These are phyloP conservation scores for Urocitellus parryii DNA, from an alignment of 2,113 vertebrate genomes.

Conservation along the genomic window DNA sequence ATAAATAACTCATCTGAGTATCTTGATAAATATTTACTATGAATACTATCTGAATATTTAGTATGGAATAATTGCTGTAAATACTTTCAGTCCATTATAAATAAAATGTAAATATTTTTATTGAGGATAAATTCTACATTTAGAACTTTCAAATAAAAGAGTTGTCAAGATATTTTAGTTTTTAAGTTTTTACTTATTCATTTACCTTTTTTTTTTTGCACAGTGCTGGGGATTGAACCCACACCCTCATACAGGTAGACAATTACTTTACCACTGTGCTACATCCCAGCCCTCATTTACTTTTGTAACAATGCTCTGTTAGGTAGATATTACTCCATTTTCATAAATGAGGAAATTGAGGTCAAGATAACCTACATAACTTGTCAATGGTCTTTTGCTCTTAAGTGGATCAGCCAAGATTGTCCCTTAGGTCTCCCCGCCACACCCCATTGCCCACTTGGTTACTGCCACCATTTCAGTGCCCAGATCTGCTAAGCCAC, in stretches of 20 bases:
- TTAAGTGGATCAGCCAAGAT: not conserved
- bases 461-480: accelerated
- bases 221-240: no score
- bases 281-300: not conserved
- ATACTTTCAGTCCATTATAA: not conserved
- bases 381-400: not conserved
- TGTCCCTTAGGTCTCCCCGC: not conserved
- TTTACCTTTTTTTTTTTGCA: not conserved
- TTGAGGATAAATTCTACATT: constrained; percentile 18
- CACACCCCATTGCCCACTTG: not conserved
- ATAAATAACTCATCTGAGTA: not conserved
- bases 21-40: constrained; percentile 42
- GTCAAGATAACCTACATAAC: not conserved
- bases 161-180: not conserved
- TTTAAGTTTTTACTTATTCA: not conserved
- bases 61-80: not conserved
- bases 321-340: not conserved
- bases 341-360: not conserved
- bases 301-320: not conserved
- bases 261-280: no score
- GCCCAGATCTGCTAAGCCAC: not conserved
- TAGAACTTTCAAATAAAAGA: not conserved
- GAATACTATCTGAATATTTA: not conserved
- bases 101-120: constrained; percentile 2
- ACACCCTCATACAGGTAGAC: no score